These are phyloP conservation scores for Labeo rohita DNA, from an alignment of 2,113 vertebrate species.

Conservation along the genomic window DNA sequence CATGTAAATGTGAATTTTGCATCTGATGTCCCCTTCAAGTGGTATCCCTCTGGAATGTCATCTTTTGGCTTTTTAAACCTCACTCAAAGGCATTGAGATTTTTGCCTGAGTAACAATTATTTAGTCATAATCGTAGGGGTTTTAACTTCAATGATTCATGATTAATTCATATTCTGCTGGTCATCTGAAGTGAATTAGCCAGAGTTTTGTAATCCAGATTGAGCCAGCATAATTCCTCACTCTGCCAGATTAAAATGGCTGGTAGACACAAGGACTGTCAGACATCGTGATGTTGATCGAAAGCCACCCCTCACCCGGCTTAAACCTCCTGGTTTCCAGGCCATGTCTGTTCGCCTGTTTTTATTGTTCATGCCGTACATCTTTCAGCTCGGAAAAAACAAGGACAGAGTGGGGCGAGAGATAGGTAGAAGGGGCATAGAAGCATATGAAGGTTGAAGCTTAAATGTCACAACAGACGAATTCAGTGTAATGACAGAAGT, in stretches of 20 bases:
- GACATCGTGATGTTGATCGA: constrained; percentile 29
- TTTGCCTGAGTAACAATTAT: neutral
- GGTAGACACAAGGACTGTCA: constrained; percentile 32
- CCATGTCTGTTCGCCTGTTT: constrained; percentile 20
- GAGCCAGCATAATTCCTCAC: constrained; percentile 50
- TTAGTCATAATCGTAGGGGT: neutral
- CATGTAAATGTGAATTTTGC: no score
- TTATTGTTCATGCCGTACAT: constrained; percentile 26
- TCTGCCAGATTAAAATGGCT: constrained; percentile 49
- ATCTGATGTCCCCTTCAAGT: no score
- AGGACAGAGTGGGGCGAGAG: constrained; percentile 20
- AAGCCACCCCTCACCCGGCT: constrained; percentile 8
- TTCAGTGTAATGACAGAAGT: constrained; percentile 6
- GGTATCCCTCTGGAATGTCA: no score
- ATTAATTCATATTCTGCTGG: constrained; percentile 53
- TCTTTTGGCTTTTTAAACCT: neutral
- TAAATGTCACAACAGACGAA: constrained; percentile 35
- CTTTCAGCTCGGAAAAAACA: constrained; percentile 26
- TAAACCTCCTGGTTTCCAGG: constrained; percentile 29
- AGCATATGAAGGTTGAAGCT: constrained; percentile 42
- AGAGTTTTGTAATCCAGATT: constrained; percentile 55
- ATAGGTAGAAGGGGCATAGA: constrained; percentile 4
- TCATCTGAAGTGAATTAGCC: constrained; percentile 49
- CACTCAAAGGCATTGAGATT: neutral
- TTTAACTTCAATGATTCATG: constrained; percentile 35